Evolutionary conservation across 2,888 invertebrate genomes (phyloP).

Genomic region (Brachyopa scutellaris): DNA sequence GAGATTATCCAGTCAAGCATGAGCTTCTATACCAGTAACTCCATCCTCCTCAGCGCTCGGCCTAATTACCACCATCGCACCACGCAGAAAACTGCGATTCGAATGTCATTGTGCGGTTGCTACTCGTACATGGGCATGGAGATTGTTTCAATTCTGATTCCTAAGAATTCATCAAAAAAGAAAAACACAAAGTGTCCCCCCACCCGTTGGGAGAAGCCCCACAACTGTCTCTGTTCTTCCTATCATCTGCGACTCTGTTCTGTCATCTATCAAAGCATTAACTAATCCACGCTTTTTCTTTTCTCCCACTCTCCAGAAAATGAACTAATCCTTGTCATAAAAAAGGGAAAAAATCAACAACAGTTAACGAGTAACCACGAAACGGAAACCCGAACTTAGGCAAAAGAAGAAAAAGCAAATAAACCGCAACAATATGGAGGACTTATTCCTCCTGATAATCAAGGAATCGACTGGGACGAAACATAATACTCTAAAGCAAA

Average conservation of each 20-base stretch:
- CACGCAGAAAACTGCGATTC: conserved; percentile 48
- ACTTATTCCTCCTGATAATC: conserved; percentile 91
- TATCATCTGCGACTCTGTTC: conserved; percentile 45
- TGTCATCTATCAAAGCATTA: conserved; percentile 30
- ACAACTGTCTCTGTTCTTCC: conserved; percentile 29
- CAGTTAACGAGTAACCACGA: conserved; percentile 54
- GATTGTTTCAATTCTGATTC: conserved; percentile 45
- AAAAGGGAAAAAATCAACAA: conserved; percentile 11
- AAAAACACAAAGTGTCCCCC: conserved; percentile 13
- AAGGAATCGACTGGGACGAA: conserved; percentile 93
- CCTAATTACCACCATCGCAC: conserved; percentile 52
- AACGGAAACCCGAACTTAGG: conserved; percentile 16
- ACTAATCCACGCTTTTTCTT: conserved; percentile 45
- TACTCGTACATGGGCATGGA: no score
- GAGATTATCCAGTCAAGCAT: conserved; percentile 47
- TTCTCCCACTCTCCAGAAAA: conserved; percentile 43
- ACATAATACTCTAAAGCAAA: conserved; percentile 87
- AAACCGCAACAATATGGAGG: conserved; percentile 86
- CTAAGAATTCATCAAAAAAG: conserved; percentile 11
- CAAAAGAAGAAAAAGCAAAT: not conserved
- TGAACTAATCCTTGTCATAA: conserved; percentile 60
- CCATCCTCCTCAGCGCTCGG: conserved; percentile 6
- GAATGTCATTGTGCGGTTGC: conserved; percentile 55
- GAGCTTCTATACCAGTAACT: not conserved
- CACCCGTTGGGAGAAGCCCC: no score